These are phyloP conservation scores for Mimas tiliae DNA, from an alignment of 2,888 invertebrate species.

Conservation along the genomic window DNA sequence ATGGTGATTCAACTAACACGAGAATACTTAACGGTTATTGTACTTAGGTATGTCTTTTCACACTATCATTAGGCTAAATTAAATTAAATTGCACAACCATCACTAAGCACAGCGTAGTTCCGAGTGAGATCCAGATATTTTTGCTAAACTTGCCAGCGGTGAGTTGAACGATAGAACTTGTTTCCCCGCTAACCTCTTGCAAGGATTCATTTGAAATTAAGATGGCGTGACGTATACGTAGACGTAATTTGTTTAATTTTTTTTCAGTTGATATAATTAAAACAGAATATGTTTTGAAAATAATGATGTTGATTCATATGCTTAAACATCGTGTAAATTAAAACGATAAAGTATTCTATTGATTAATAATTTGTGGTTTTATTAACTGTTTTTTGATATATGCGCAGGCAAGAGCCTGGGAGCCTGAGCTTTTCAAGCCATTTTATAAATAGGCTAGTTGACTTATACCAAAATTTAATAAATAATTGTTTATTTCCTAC, in stretches of 20 bases:
- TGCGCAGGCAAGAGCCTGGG: too few relatives aligned
- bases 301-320: too few relatives aligned
- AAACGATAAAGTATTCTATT: too few relatives aligned
- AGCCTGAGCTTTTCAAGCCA: too few relatives aligned
- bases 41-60: slow-evolving; percentile 1
- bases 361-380: too few relatives aligned
- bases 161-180: slow-evolving; percentile 27
- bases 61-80: neutral
- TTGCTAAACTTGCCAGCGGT: slow-evolving; percentile 18
- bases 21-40: neutral
- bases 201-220: slow-evolving; percentile 21
- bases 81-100: slow-evolving; percentile 28
- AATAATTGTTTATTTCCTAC: too few relatives aligned
- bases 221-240: slow-evolving; percentile 7
- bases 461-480: too few relatives aligned
- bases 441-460: too few relatives aligned
- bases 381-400: too few relatives aligned
- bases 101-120: slow-evolving; percentile 27
- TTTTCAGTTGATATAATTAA: neutral
- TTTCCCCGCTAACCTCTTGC: slow-evolving; percentile 28
- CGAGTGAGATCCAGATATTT: slow-evolving; percentile 29
- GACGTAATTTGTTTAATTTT: neutral
- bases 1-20: slow-evolving; percentile 22
- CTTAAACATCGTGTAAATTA: too few relatives aligned
- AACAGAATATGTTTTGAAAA: too few relatives aligned